phyloP scores from a whole-genome alignment of 1,140 invertebrate species.

The Zaprionus taronus region DNA sequence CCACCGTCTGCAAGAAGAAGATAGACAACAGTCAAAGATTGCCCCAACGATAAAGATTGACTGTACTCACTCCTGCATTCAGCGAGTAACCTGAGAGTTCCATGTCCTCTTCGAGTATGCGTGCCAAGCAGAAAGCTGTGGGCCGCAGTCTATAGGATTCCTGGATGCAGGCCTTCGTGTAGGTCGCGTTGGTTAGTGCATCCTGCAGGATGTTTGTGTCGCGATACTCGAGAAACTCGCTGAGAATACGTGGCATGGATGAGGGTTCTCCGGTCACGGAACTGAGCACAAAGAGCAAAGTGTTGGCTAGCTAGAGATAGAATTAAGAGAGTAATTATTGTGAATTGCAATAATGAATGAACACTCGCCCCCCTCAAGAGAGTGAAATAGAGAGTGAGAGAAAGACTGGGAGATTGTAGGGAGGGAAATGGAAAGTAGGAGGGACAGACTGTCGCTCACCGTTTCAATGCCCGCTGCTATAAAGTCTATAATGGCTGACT shows the following conservation, averaged over 20 bases:
- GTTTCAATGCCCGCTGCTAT: conserved; percentile 94
- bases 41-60: too few species aligned
- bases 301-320: conserved; percentile 90
- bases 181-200: conserved; percentile 88
- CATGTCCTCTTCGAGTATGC: conserved; percentile 91
- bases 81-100: conserved; percentile 91
- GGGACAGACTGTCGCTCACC: conserved; percentile 80
- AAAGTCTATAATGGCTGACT: conserved; percentile 93
- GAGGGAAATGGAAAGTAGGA: too few species aligned
- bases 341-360: too few species aligned
- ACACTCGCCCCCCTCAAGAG: background rate
- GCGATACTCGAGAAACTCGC: conserved; percentile 88
- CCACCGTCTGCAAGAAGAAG: conserved; percentile 88
- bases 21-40: background rate
- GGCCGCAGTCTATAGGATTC: conserved; percentile 94
- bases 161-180: conserved; percentile 93
- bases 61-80: conserved; percentile 89
- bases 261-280: conserved; percentile 89
- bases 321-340: too few species aligned
- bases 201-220: conserved; percentile 87
- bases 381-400: background rate
- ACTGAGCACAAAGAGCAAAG: conserved; percentile 91
- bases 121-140: conserved; percentile 92
- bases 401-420: background rate
- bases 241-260: conserved; percentile 90